Evolutionary conservation across 2,888 invertebrate genomes (phyloP).

Genomic region (Balanococcus diminutus): DNA sequence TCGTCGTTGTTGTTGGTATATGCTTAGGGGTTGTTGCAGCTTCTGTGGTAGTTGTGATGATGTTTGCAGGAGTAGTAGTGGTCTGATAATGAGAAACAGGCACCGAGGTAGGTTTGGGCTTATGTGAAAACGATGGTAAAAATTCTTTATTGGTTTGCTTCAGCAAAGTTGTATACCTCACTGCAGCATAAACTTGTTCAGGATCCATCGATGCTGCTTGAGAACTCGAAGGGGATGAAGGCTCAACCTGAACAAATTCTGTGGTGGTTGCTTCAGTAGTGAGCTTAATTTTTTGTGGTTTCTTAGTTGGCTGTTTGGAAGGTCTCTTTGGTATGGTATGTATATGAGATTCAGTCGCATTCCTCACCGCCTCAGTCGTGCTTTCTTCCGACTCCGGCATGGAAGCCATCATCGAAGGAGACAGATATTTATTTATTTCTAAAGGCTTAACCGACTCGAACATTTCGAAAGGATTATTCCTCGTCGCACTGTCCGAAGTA

Average conservation of each 20-base stretch:
- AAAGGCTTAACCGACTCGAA: constrained; percentile 48
- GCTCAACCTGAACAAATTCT: background rate
- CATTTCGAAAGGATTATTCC: constrained; percentile 48
- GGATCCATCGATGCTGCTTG: background rate
- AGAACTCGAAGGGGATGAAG: background rate
- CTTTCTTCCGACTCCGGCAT: background rate
- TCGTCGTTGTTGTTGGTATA: background rate
- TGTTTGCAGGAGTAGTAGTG: background rate
- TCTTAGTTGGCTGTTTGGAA: constrained; percentile 29
- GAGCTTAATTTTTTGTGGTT: constrained; percentile 40
- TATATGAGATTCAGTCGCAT: constrained; percentile 3
- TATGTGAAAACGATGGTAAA: background rate
- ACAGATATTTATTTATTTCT: constrained; percentile 50
- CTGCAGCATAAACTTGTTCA: background rate
- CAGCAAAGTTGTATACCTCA: background rate
- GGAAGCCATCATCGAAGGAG: background rate
- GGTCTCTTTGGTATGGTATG: constrained; percentile 19
- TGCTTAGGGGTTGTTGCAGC: background rate
- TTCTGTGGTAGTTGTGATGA: background rate
- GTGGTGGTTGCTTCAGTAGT: background rate
- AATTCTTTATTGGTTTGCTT: background rate
- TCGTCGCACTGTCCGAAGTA: background rate
- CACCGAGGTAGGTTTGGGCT: background rate
- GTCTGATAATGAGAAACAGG: background rate
- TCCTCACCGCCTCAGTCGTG: background rate